phyloP scores from a whole-genome alignment of 2,797 vertebrate genomes.

The Sibirionetta formosa region DNA sequence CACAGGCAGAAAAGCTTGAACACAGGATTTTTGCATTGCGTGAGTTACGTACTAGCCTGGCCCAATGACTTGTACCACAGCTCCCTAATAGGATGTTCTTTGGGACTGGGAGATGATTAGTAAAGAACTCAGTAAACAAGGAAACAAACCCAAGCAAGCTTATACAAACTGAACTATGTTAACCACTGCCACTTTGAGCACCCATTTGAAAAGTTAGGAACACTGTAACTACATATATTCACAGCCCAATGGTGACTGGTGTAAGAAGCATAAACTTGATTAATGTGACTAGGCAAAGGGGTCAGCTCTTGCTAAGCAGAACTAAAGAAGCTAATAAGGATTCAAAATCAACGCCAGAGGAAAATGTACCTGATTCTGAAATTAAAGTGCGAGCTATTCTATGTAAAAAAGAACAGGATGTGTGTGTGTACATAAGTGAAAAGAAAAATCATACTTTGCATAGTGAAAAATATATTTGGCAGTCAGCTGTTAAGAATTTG shows the following conservation, averaged over 20 bases:
- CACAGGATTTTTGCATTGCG: background rate
- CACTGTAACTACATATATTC: background rate
- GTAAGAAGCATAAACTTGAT: background rate
- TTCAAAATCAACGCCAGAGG: background rate
- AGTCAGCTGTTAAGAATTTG: background rate
- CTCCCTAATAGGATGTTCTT: background rate
- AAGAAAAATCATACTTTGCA: background rate
- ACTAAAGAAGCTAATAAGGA: background rate
- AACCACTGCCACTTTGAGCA: background rate
- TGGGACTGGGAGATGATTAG: background rate
- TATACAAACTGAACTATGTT: background rate
- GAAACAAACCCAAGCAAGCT: background rate
- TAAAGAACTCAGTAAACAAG: background rate
- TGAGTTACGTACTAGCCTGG: background rate
- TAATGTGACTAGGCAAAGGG: background rate
- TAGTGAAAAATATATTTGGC: background rate
- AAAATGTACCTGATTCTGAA: background rate
- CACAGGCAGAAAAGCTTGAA: background rate
- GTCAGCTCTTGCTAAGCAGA: background rate
- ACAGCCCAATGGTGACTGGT: background rate
- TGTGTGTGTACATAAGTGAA: background rate
- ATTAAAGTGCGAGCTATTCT: background rate
- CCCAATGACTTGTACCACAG: background rate
- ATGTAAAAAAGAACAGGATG: background rate
- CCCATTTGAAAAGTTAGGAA: background rate